These are phyloP conservation scores for Lycocorax pyrrhopterus DNA, from an alignment of 2,113 vertebrate species.

Conservation along the genomic window DNA sequence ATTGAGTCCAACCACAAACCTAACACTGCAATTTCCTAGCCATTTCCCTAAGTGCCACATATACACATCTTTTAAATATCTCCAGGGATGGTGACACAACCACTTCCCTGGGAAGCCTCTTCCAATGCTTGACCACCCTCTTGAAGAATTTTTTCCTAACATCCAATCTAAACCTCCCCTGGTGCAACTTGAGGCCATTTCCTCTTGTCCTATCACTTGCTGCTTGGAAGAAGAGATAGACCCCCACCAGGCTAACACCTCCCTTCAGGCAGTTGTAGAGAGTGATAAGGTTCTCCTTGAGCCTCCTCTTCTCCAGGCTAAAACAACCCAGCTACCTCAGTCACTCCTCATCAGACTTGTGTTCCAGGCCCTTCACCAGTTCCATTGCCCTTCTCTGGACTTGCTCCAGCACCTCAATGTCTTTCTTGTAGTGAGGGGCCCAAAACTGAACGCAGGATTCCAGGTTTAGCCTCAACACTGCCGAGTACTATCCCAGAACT, in stretches of 20 bases:
- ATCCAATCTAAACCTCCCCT: background rate
- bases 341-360: background rate
- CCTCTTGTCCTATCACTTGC: background rate
- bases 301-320: background rate
- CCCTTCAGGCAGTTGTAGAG: background rate
- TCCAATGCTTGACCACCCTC: background rate
- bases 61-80: background rate
- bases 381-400: background rate
- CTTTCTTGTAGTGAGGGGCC: background rate
- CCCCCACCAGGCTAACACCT: background rate
- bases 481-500: rapidly evolving
- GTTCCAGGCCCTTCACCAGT: background rate
- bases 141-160: background rate
- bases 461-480: background rate
- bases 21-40: background rate
- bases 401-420: rapidly evolving
- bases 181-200: background rate
- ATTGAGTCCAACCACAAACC: rapidly evolving
- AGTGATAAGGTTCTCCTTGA: rapidly evolving
- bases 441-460: background rate
- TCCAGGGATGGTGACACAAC: background rate
- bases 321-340: background rate
- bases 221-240: background rate
- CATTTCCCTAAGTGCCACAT: background rate
- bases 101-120: background rate